Percentiles rank a stretch among this genome's conserved stretches.
These are phyloP conservation scores for Vanessa cardui DNA, from an alignment of 2,888 invertebrate genomes.

Conservation along the genomic window DNA sequence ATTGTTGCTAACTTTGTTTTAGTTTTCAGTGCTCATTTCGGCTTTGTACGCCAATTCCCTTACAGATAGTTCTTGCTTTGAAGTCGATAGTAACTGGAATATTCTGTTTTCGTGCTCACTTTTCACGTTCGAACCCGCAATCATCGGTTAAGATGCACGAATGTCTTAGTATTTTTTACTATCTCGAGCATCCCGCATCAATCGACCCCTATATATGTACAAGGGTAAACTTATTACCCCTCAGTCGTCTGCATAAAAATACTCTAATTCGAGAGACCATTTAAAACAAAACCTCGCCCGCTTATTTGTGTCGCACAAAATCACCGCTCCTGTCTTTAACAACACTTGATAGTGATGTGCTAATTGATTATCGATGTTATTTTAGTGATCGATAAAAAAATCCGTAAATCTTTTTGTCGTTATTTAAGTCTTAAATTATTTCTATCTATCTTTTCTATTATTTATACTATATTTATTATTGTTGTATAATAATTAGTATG, in stretches of 20 bases:
- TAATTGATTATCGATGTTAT: slow-evolving; percentile 28
- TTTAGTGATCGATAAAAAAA: not conserved
- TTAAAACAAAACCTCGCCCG: slow-evolving; percentile 33
- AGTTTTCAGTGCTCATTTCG: slow-evolving; percentile 15
- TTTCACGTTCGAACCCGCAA: no score
- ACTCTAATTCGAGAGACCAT: slow-evolving; percentile 26
- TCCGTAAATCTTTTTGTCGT: no score
- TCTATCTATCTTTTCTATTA: no score
- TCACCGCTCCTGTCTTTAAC: slow-evolving; percentile 43
- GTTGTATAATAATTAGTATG: no score
- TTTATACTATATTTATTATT: no score
- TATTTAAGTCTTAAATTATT: no score
- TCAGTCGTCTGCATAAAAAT: slow-evolving; percentile 11
- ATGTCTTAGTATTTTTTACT: no score
- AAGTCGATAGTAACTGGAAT: not conserved
- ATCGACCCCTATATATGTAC: slow-evolving; percentile 8
- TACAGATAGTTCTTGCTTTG: slow-evolving; percentile 27
- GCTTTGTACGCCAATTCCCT: slow-evolving; percentile 17
- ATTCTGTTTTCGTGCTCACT: not conserved
- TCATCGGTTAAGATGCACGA: no score
- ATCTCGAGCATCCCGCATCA: slow-evolving; percentile 18
- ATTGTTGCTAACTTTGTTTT: slow-evolving; percentile 1
- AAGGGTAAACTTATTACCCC: slow-evolving; percentile 17
- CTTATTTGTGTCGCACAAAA: slow-evolving; percentile 43
- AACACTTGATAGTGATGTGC: slow-evolving; percentile 39